A percentile compares a stretch with the other conserved stretches of the same genome.
Conservation (phyloP, 2,113 vertebrate species). For the Delphinus delphis region DNA sequence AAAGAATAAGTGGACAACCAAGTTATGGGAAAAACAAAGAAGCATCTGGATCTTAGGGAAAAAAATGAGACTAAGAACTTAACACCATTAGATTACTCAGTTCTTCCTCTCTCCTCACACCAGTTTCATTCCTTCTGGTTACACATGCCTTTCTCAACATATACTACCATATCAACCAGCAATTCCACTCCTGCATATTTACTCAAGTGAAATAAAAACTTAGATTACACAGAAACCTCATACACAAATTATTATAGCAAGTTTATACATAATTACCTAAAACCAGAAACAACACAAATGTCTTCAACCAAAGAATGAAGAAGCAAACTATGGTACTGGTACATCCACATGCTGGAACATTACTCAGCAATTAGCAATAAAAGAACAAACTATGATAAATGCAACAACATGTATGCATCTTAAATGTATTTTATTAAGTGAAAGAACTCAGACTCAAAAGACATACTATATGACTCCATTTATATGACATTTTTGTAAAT, state of each 20-base stretch:
- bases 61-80: neutral
- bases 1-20: neutral
- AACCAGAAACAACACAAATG: neutral
- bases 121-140: neutral
- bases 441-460: neutral
- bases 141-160: neutral
- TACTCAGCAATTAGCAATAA: neutral
- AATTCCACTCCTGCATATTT: neutral
- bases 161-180: neutral
- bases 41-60: neutral
- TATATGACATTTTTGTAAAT: neutral
- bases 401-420: neutral
- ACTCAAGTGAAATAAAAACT: conserved; percentile 41
- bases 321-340: neutral
- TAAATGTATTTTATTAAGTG: neutral
- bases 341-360: neutral
- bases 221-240: neutral
- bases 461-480: neutral
- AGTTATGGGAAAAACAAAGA: neutral
- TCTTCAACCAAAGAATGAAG: neutral
- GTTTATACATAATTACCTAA: neutral
- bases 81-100: neutral
- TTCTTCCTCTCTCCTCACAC: neutral
- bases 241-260: neutral
- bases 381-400: neutral